Conservation (phyloP, 2,888 invertebrate species). For the Dimorphilus gyrociliatus region DNA sequence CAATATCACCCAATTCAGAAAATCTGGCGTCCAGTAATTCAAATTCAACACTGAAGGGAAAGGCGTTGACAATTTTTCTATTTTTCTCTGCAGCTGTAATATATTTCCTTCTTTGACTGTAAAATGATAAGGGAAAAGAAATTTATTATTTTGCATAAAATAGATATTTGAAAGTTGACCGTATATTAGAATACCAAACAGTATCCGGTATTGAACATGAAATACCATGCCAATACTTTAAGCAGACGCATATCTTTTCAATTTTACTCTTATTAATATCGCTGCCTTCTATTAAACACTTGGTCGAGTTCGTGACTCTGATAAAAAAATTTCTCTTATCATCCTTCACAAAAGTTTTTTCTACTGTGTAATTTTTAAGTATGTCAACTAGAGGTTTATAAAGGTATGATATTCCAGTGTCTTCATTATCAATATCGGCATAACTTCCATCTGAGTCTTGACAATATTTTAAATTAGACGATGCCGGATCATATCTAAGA, state of each 20-base stretch:
- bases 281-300: background rate
- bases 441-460: too few relatives aligned
- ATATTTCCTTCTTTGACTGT: background rate
- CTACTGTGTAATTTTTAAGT: too few relatives aligned
- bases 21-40: conserved; percentile 4
- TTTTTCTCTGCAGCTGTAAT: background rate
- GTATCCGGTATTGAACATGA: conserved; percentile 1
- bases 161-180: background rate
- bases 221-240: background rate
- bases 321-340: too few relatives aligned
- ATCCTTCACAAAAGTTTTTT: too few relatives aligned
- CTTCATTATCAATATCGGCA: too few relatives aligned
- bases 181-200: background rate
- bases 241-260: background rate
- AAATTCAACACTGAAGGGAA: conserved; percentile 5
- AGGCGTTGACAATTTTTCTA: conserved; percentile 3
- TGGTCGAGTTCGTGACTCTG: too few relatives aligned
- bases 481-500: too few relatives aligned
- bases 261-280: background rate
- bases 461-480: too few relatives aligned
- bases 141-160: background rate
- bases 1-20: conserved; percentile 1
- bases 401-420: too few relatives aligned
- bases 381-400: too few relatives aligned
- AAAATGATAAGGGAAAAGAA: background rate